These are phyloP conservation scores for Hyposoter didymator DNA, from an alignment of 2,888 invertebrate genomes.

Conservation along the genomic window DNA sequence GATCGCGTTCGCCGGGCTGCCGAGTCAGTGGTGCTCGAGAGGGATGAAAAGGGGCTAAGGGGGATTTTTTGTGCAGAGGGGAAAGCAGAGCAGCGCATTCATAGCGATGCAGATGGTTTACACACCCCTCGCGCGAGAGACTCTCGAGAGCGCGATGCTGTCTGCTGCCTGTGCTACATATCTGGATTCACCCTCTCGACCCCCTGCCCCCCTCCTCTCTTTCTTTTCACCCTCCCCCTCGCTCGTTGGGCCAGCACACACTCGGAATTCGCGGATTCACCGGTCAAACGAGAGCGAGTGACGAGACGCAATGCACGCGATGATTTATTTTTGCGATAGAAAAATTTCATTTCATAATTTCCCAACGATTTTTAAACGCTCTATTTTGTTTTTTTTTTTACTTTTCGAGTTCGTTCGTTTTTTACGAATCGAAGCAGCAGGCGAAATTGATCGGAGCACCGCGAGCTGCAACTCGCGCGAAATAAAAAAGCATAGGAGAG, in stretches of 20 bases:
- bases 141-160: constrained; percentile 51
- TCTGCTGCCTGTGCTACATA: constrained; percentile 50
- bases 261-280: constrained; percentile 29
- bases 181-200: constrained; percentile 25
- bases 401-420: too few relatives aligned
- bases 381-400: not conserved
- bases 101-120: constrained; percentile 84
- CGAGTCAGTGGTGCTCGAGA: constrained; percentile 75
- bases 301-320: not conserved
- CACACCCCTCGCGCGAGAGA: constrained; percentile 78
- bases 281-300: constrained; percentile 48
- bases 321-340: not conserved
- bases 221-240: not conserved
- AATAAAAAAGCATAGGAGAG: not conserved
- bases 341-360: not conserved
- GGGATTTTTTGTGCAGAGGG: constrained; percentile 72
- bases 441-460: not conserved
- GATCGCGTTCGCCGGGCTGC: constrained; percentile 77
- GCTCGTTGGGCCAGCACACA: not conserved
- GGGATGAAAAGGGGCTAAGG: constrained; percentile 77
- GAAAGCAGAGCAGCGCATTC: constrained; percentile 81
- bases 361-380: not conserved
- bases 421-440: not conserved
- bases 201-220: not conserved
- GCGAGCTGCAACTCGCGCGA: not conserved